phyloP scores from a whole-genome alignment of 1,140 invertebrate species.

The Panulirus ornatus region DNA sequence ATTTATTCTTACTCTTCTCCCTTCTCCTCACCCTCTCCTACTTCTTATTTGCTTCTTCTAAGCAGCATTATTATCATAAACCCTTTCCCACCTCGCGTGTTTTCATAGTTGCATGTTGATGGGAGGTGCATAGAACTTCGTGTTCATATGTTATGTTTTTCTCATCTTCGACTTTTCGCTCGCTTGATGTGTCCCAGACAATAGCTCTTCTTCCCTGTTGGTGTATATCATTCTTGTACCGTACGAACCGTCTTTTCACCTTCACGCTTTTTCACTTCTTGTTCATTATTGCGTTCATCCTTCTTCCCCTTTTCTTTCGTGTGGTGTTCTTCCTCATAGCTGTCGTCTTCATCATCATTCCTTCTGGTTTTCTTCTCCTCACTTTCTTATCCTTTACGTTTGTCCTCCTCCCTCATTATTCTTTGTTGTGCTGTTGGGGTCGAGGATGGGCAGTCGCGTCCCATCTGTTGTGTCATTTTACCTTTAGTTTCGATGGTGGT shows the following conservation, averaged over 20 bases:
- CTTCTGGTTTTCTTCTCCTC: neutral
- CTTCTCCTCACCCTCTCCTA: neutral
- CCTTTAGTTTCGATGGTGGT: too few relatives aligned
- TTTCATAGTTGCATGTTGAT: neutral
- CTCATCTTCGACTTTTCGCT: neutral
- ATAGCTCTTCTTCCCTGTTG: neutral
- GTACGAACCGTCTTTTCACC: neutral
- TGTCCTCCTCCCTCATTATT: neutral
- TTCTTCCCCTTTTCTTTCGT: constrained; percentile 9
- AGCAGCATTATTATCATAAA: too few relatives aligned
- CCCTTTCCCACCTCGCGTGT: too few relatives aligned
- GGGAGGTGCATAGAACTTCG: neutral
- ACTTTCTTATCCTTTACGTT: neutral
- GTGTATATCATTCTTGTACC: neutral
- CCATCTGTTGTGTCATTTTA: too few relatives aligned
- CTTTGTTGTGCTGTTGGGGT: neutral
- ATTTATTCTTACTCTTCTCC: neutral
- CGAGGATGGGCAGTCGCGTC: too few relatives aligned
- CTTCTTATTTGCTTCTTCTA: too few relatives aligned
- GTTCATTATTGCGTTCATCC: neutral
- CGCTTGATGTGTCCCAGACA: neutral
- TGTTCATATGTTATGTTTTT: neutral
- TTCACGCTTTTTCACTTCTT: neutral
- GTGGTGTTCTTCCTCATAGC: neutral
- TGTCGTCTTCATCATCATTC: neutral